Evolutionary conservation across 92 coral and sea anemone genomes (phyloP), one percentile per base, ranked within the genome.

Genomic region (Siderastrea siderea): DNA sequence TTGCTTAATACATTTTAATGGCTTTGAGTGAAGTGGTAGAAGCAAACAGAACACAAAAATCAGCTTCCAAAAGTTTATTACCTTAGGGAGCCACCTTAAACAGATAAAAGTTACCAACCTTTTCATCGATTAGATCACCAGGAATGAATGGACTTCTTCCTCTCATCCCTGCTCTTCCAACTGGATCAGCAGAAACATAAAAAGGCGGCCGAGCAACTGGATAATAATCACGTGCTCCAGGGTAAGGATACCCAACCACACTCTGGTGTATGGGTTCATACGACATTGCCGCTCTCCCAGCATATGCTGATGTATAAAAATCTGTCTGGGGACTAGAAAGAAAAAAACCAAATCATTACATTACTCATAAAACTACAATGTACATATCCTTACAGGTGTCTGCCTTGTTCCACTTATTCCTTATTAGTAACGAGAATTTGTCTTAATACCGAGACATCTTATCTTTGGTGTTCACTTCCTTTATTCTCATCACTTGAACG

Each of bases 111-210:
- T 57, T 47, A 82, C 86, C 48, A 54, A 82, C 86, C 75, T 57
- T 57, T 49, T 84, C 88, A 74, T 84, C 88, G 13, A 5, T 6
- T 6, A 68, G 26, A 6, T 92, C 98, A 64, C 88, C 80, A 47
- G 95, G 98, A 48, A 94, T 90, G 71, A 83, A 94, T 6, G 98
- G 98, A 53, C 93, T 87, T 72, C 98, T 94, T 80, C 90, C 38
- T 26, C 38, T 26, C 38, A 26, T 16, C 79, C 75, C 79, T 17
- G 83, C 85, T 52, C 78, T 52, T 4, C 60, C 72, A 17, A 17
- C n/a, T 15, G 45, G 45, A 4, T 50, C 74, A n/a, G 62, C 47
- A 49, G 74, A 6, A 5, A 66, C 73, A 43, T 49, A 66, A 68
- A 6, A 68, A 12, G 71, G 53, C 48, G 75, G 85, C 47, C 67